These are phyloP conservation scores for Arge pagana DNA, from an alignment of 2,888 invertebrate species.

Conservation along the genomic window DNA sequence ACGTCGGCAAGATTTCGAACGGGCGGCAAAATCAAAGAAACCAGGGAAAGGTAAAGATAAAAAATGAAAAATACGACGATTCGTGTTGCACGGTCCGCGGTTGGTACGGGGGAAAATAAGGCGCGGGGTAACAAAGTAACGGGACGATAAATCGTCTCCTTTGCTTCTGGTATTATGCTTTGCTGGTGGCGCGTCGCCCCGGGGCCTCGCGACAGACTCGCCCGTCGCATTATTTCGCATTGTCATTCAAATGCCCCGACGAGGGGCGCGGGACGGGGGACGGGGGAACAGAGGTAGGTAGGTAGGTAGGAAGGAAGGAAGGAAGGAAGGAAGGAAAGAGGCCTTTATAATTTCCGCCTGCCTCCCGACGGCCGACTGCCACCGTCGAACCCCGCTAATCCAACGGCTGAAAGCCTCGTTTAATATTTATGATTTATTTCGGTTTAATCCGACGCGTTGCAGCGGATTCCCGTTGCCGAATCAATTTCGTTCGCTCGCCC, in stretches of 20 bases:
- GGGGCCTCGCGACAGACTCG: conserved; percentile 10
- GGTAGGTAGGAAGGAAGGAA: conserved; percentile 9
- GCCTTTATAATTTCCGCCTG: conserved; percentile 50
- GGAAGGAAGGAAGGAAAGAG: conserved; percentile 37
- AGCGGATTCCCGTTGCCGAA: conserved; percentile 45
- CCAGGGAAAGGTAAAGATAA: too few relatives aligned
- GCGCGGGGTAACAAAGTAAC: too few relatives aligned
- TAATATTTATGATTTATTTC: conserved; percentile 59
- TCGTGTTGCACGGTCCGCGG: too few relatives aligned
- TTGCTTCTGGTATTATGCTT: too few relatives aligned
- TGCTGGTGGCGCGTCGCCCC: conserved; percentile 3
- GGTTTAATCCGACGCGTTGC: conserved; percentile 56
- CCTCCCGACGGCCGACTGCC: conserved; percentile 21
- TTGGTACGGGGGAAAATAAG: too few relatives aligned
- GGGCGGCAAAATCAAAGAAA: too few relatives aligned
- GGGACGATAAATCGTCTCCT: too few relatives aligned
- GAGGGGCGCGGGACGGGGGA: too few relatives aligned
- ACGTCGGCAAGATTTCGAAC: too few relatives aligned
- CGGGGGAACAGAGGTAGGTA: too few relatives aligned
- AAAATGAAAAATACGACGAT: too few relatives aligned
- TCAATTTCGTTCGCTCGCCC: too few relatives aligned
- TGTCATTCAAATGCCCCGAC: conserved; percentile 20
- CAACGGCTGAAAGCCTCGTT: conserved; percentile 55
- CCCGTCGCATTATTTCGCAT: conserved; percentile 12
- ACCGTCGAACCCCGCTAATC: conserved; percentile 49